Evolutionary conservation across 1,140 invertebrate species (phyloP), one percentile per base, ranked within the genome.

Genomic region (Calliopsis andreniformis): DNA sequence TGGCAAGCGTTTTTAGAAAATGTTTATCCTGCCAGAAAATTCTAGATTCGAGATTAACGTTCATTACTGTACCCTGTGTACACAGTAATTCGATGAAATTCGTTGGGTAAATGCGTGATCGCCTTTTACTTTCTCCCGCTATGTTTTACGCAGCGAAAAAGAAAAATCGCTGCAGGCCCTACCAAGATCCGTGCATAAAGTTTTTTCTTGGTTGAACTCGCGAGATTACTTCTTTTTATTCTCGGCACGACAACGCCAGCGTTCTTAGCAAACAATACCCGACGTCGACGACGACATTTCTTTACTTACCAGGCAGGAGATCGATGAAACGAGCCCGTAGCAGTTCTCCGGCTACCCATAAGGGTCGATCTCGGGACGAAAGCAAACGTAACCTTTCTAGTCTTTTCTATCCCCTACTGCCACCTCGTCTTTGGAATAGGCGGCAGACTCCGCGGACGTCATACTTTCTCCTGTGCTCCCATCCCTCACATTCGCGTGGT

Each of bases 281-380:
- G 14, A 49, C 64, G 61, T 64, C n/a, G 47, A 64, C 61, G 49
- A 43, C 39, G 53, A 83, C 45, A 53, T 70, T 83, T 83, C 80
- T 82, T 75, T 78, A 28, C 81, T 82, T 25, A 35, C 51, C 25
- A 32, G 53, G 63, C 56, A 43, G 18, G 63, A 78, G 80, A 83
- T 82, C 76, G 82, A 82, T 82, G 80, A 55, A 78, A 79, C 82
- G 80, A 83, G 66, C 59, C 12, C 58, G 75, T 82, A 76, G 78
- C 78, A 76, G 79, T 86, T 72, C 55, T 70, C 69, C 63, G 66
- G 58, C 55, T 66, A 59, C 70, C 78, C 86, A 87, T 88, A 86
- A 88, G 79, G 79, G 70, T 79, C 82, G 82, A 83, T 61, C 20
- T 10, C 18, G 32, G 62, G 45, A 53, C 76, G 73, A 76, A 66